Base-by-base conservation (phyloP, 1,140 invertebrate species). In the Cherax destructor region DNA sequence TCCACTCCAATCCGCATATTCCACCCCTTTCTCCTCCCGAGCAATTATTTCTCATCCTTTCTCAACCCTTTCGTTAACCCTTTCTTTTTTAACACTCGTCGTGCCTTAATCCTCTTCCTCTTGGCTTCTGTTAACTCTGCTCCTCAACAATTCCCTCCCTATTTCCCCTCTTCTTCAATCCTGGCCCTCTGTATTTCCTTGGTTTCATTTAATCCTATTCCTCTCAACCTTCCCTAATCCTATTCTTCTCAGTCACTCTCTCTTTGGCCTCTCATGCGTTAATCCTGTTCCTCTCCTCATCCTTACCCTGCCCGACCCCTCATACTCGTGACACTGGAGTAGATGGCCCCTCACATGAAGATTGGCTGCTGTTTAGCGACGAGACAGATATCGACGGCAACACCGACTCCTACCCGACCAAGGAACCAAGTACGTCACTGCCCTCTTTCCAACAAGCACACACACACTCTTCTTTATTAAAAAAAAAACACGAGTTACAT, bases 351-450 rank as follows among this genome's bases (percentile, higher is more conserved):
- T 50, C 50, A 41, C 76, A 30, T 47, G 50, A 76, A 77, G 85
- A 86, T 52, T 77, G 85, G 85, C 72, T 86, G 74, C 56, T 78
- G 85, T 76, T 77, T 86, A 86, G 85, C 50, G 85, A 86, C 59
- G 85, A 86, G 74, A 52, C 74, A 78, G 85, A 47, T 9, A 3
- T 77, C 9, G 61, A 56, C 18, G 79, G 79, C 13, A 50, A 81
- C n/a, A 52, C 16, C 79, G 85, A 77, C 85, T 56, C 49, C 52
- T 86, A 77, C 65, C 52, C 85, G 41, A 86, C 74, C 24, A 86
- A 86, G 85, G 85, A 86, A 78, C 85, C 85, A 86, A 86, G 85
- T 86, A 86, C 74, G 85, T 86, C 85, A 77, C 24, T 72, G 16
- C 52, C 11, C 52, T 56, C 52, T 56, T 13, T 56, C 52, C 52